phyloP scores from a whole-genome alignment of 2,888 invertebrate genomes.

The Caradrina clavipalpis region DNA sequence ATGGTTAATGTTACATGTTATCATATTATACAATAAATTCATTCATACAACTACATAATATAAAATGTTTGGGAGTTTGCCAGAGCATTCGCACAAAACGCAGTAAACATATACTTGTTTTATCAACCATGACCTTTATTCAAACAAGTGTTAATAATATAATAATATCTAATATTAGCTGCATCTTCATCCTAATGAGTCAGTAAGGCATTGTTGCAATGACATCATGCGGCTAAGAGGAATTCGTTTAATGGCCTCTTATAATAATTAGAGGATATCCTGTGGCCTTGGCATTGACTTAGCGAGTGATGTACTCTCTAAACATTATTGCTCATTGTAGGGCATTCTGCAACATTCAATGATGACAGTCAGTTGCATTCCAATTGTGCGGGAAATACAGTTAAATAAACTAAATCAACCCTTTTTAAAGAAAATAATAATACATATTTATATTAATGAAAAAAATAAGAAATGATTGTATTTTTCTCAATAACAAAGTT shows the following conservation, averaged over 20 bases:
- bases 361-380: not conserved
- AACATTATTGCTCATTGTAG: constrained; percentile 5
- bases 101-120: constrained; percentile 7
- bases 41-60: constrained; percentile 6
- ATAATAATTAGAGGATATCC: constrained; percentile 14
- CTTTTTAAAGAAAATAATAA: no score
- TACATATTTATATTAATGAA: no score
- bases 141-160: constrained; percentile 15
- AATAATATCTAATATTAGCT: constrained; percentile 40
- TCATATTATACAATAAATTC: not conserved
- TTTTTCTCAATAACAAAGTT: no score
- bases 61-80: constrained; percentile 26
- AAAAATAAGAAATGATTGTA: no score
- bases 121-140: constrained; percentile 26
- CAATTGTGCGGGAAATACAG: no score
- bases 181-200: constrained; percentile 37
- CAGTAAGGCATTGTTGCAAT: constrained; percentile 25
- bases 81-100: constrained; percentile 27
- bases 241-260: constrained; percentile 17
- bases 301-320: not conserved
- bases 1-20: constrained; percentile 6
- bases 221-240: constrained; percentile 33
- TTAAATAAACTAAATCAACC: no score
- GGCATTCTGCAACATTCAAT: constrained; percentile 3
- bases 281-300: constrained; percentile 18